Base-by-base conservation (phyloP, 2,888 invertebrate genomes). In the Alcis repandata region DNA sequence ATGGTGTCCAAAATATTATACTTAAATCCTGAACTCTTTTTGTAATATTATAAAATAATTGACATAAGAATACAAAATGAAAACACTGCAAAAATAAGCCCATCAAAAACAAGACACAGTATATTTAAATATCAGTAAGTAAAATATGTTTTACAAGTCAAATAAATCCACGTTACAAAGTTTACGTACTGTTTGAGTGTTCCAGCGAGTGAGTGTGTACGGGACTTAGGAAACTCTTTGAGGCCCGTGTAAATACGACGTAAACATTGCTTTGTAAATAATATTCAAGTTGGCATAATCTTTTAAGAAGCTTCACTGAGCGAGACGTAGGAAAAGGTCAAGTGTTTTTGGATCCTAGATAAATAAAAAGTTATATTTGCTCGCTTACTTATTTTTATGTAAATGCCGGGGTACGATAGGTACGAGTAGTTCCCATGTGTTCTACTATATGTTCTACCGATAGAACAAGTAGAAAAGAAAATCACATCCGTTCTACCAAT, bases 211-310 rank as follows among this genome's bases (percentile, higher is more conserved):
- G 38, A 52, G 38, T 51, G 17, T 38, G 52, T 40, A 40, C 32
- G 32, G n/a, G 57, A 57, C 32, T 63, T 58, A 19, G 20, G 20
- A 46, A 63, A 63, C 46, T 63, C 46, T 63, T 63, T 63, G 63
- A 58, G 53, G 36, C 41, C 32, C 58, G 46, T 63, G 52, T 63
- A 63, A 58, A 63, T 51, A 63, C 58, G 46, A 43, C 32, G 32
- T 46, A 46, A 58, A 58, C 63, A 63, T 63, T 53, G 46, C 63
- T 63, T 63, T 63, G 63, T 57, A 63, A 63, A 63, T 58, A 63
- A 63, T 63, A 58, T 58, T 22, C 45, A 33, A 53, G 41, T 52
- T 33, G 15, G 52, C 45, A 58, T 63, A 63, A 63, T 63, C 63
- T 58, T 53, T 41, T 40, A 53, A 36, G 41, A 52, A 57, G 57